These are phyloP conservation scores for Morone saxatilis DNA, from an alignment of 2,113 vertebrate genomes.

Conservation along the genomic window DNA sequence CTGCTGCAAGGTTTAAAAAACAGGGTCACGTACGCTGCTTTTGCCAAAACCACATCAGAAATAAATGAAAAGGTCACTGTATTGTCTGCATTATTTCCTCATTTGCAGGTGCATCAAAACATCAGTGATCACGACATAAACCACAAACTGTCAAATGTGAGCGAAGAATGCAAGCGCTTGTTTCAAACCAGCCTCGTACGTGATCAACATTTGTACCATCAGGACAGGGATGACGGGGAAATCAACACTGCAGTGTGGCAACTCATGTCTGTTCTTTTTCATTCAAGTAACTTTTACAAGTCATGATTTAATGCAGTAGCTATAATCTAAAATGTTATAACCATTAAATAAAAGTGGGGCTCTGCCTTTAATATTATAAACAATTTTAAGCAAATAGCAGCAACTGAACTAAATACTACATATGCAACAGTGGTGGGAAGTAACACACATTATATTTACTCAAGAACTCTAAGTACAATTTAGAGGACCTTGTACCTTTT, in stretches of 20 bases:
- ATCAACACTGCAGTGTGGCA: not conserved
- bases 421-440: too few relatives aligned
- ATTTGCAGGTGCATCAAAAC: constrained; percentile 60
- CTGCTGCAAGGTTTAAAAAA: not conserved
- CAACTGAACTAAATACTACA: too few relatives aligned
- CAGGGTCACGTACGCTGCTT: not conserved
- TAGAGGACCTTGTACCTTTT: too few relatives aligned
- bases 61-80: constrained; percentile 61
- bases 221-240: not conserved
- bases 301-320: not conserved
- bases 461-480: too few relatives aligned
- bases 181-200: not conserved
- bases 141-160: constrained; percentile 74
- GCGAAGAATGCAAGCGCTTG: not conserved
- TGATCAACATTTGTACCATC: too few relatives aligned
- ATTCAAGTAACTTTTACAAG: too few relatives aligned
- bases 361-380: not conserved
- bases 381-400: too few relatives aligned
- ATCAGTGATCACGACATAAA: constrained; percentile 46
- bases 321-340: not conserved
- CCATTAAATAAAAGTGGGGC: not conserved
- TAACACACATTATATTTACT: not conserved
- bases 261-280: too few relatives aligned
- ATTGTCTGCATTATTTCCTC: constrained; percentile 51
- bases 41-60: constrained; percentile 51